Conservation (phyloP, 1,140 invertebrate genomes). For the Coptotermes formosanus region DNA sequence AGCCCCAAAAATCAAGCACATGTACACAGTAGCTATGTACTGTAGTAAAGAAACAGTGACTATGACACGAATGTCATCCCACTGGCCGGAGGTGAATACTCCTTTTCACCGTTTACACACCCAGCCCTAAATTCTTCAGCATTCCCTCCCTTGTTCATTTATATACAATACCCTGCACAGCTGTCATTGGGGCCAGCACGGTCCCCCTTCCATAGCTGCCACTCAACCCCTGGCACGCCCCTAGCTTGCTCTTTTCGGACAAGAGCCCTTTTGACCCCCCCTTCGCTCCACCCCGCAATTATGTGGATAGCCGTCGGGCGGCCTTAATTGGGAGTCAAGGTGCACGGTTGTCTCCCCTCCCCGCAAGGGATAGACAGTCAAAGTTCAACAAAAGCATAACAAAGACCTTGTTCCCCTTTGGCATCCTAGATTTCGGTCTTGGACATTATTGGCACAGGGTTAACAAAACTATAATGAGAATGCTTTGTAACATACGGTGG, state of each 20-base stretch:
- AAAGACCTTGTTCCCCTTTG: neutral
- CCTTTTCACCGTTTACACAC: neutral
- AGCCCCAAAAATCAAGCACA: too few species aligned
- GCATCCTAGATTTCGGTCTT: too few species aligned
- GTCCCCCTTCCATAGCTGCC: neutral
- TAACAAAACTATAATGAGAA: too few species aligned
- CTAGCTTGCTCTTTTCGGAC: neutral
- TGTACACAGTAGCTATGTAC: too few species aligned
- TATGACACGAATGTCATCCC: neutral
- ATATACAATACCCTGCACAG: constrained; percentile 11
- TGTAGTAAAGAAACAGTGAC: neutral
- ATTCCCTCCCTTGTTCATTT: constrained; percentile 7
- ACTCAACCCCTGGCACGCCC: neutral
- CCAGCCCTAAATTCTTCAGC: neutral
- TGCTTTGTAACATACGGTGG: too few species aligned
- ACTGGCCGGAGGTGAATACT: neutral
- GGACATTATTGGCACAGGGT: too few species aligned
- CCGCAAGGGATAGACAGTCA: neutral
- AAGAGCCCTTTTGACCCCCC: neutral
- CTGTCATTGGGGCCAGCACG: neutral
- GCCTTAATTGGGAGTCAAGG: constrained; percentile 9
- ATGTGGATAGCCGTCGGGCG: neutral
- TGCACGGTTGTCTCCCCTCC: neutral
- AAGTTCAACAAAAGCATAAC: neutral
- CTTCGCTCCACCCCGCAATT: constrained; percentile 16